Percentiles rank a stretch among this genome's conserved stretches.
These are phyloP conservation scores for Aramus guarauna DNA, from an alignment of 2,113 vertebrate genomes.

Conservation along the genomic window DNA sequence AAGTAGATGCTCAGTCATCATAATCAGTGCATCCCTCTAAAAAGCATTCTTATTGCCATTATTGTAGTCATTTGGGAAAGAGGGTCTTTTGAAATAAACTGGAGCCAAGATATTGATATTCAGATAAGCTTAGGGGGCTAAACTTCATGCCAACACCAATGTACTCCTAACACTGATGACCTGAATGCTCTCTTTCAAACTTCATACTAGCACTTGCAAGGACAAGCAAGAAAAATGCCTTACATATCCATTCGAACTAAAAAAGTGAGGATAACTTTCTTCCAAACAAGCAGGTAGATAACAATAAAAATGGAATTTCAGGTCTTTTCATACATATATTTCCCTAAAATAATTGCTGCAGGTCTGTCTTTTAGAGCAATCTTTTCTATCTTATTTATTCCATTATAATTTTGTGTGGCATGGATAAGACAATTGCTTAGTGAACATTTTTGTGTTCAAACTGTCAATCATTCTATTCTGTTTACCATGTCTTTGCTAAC, in stretches of 20 bases:
- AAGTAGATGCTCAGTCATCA: neutral
- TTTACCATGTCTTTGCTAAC: neutral
- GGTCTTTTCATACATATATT: neutral
- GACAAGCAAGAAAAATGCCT: neutral
- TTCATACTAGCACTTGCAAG: neutral
- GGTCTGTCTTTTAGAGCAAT: neutral
- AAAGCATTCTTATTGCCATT: neutral
- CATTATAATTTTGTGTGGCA: neutral
- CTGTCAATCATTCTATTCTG: neutral
- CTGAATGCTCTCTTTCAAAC: neutral
- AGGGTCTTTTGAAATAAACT: neutral
- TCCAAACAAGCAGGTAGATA: neutral
- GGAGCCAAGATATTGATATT: neutral
- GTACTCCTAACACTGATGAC: neutral
- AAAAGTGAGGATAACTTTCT: neutral
- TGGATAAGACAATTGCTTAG: neutral
- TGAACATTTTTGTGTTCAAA: neutral
- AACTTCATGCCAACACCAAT: neutral
- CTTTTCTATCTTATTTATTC: neutral
- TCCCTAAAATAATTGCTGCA: neutral
- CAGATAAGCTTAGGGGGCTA: neutral
- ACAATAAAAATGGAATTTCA: neutral
- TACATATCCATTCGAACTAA: neutral
- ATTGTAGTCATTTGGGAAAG: neutral
- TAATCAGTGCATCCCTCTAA: neutral